Conservation (phyloP, 1,140 invertebrate genomes). For the Anoplophora glabripennis region DNA sequence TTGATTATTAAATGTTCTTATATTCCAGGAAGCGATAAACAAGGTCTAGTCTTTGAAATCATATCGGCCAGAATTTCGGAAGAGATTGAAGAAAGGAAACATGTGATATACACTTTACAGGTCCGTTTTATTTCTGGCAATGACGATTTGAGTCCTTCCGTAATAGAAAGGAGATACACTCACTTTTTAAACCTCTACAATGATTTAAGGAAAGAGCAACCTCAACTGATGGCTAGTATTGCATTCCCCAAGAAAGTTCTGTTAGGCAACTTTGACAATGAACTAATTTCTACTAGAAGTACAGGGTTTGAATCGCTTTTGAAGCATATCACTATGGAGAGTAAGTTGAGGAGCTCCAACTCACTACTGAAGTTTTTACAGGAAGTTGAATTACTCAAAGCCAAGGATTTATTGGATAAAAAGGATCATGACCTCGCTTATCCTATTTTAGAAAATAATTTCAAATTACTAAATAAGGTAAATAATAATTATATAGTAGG, state of each 20-base stretch:
- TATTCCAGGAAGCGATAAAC: constrained; percentile 28
- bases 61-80: constrained; percentile 50
- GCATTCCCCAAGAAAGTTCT: constrained; percentile 72
- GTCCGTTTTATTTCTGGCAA: constrained; percentile 53
- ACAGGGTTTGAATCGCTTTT: constrained; percentile 69
- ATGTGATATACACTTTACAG: constrained; percentile 62
- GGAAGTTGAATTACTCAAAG: constrained; percentile 61
- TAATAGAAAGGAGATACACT: constrained; percentile 71
- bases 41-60: constrained; percentile 51
- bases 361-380: constrained; percentile 68
- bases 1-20: too few relatives aligned
- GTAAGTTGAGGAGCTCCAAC: constrained; percentile 58
- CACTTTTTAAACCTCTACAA: constrained; percentile 70
- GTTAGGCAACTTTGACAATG: constrained; percentile 72
- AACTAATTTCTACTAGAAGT: constrained; percentile 67
- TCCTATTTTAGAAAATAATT: constrained; percentile 65
- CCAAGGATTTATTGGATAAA: constrained; percentile 58
- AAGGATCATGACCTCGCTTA: constrained; percentile 63
- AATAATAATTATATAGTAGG: constrained; percentile 31
- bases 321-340: constrained; percentile 57
- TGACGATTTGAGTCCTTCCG: constrained; percentile 58
- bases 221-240: constrained; percentile 56
- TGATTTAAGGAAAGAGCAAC: constrained; percentile 60
- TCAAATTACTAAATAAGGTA: constrained; percentile 68
- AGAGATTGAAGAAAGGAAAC: constrained; percentile 57